Evolutionary conservation across 2,113 vertebrate genomes (phyloP).

Genomic region (Barbus barbus): DNA sequence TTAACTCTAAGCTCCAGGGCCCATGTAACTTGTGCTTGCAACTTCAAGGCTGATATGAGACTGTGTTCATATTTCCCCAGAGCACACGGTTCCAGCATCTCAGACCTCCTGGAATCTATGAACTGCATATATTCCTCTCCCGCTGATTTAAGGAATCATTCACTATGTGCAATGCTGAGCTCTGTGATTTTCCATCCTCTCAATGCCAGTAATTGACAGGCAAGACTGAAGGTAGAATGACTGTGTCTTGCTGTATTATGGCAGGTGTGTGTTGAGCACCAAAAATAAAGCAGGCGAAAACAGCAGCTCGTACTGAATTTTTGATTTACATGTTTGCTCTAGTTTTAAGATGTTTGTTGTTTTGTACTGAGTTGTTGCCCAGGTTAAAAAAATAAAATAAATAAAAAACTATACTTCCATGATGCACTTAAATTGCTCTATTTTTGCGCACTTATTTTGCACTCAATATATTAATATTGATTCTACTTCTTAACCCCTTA

Average conservation of each 20-base stretch:
- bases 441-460: too few species aligned
- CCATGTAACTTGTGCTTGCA: conserved; percentile 47
- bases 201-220: conserved; percentile 66
- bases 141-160: conserved; percentile 43
- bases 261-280: conserved; percentile 60
- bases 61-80: conserved; percentile 59
- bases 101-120: conserved; percentile 41
- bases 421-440: too few species aligned
- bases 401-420: too few species aligned
- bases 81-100: conserved; percentile 44
- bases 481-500: too few species aligned
- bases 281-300: too few species aligned
- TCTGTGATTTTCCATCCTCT: conserved; percentile 58
- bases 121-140: conserved; percentile 59
- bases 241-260: conserved; percentile 58
- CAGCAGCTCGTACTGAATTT: neutral
- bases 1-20: conserved; percentile 41
- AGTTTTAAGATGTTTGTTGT: neutral
- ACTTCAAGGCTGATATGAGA: conserved; percentile 62
- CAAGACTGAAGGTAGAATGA: conserved; percentile 53
- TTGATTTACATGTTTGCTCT: too few species aligned
- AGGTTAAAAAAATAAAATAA: too few species aligned
- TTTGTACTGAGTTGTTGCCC: neutral
- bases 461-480: too few species aligned
- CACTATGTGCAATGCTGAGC: conserved; percentile 61